Evolutionary conservation across 2,113 vertebrate species (phyloP), one percentile per base, ranked within the genome.

Genomic region (Brachypodius melanocephalos): DNA sequence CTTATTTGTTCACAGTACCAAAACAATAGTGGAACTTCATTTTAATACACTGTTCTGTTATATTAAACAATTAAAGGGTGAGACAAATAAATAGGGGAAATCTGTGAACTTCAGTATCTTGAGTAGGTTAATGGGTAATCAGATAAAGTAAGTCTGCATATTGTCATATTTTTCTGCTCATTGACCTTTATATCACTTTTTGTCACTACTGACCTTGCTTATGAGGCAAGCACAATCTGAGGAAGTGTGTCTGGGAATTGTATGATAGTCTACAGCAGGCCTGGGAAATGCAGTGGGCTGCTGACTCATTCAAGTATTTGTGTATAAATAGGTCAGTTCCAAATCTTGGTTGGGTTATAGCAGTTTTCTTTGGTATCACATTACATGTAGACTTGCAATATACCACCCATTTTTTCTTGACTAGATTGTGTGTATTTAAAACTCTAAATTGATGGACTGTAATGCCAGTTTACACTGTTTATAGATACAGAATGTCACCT

Each of bases 241-340:
- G 96, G 92, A 95, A 95, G 73, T 87, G 13, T 5, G 68, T 97
- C 78, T 93, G 89, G 79, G 76, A 59, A 76, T 87, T 61, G 74
- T 68, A 7, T 25, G 79, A 55, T 52, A 63, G 91, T 95, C 71
- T 91, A 1, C 58, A 85, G 43, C 66, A 65, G 59, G 80, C 88
- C 89, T 97, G 93, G 92, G 95, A 96, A 96, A 94, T 49, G 55
- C 78, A 87, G 54, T 18, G 68, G 29, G 32, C 68, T 95, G 79
- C 90, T 95, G 95, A 95, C 69, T 96, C 91, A 95, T 88, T 89
- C 43, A 66, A 40, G 76, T 93, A 45, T 95, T 85, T 96, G 91
- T 76, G 26, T 82, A 69, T 43, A 66, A 89, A 79, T 82, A 59
- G 52, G 48, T 88, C 13, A 19, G 36, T 85, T 95, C 86, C 78